Evolutionary conservation across 53 echinoderm and acorn worm genomes (phyloP), one percentile per base, ranked within the genome.

Genomic region (Arbacia lixula): DNA sequence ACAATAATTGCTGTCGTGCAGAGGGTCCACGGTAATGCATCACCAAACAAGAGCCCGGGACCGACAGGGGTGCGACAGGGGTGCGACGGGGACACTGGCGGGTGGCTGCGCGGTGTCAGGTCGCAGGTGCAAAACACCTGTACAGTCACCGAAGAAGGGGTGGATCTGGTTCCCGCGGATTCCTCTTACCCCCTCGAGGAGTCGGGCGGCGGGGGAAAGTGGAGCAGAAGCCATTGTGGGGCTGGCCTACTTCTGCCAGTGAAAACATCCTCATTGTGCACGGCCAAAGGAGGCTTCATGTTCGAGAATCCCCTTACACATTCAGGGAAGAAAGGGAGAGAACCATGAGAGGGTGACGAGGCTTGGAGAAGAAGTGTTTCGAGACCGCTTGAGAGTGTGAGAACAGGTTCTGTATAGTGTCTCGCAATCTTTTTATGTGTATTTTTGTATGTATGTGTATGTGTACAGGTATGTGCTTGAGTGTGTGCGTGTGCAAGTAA

Each of bases 121-220:
- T 79, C 75, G 79, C 79, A 79, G 79, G 79, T 79, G 79, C 60
- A 60, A 79, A 79, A 79, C 79, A 79, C 79, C 79, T 79, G 79
- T 79, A 79, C 40, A 55, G 75, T 79, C 61, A 41, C 60, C 40
- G 79, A 79, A n/a, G 79, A 79, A 61, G 60, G 60, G 61, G 41
- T 60, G 61, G 52, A 53, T 79, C 61, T 36, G 41, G 61, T 79
- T 60, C 25, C 79, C 25, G 30, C 9, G 60, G 60, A 79, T 79
- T 79, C 79, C 12, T 29, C 61, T 61, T 79, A 39, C 60, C 79
- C 76, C 79, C 79, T 26, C 40, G 26, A 79, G 79, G 60, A 60
- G 25, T 41, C 20, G 35, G 41, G 28, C 12, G 36, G 26, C 43
- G 40, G 60, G 40, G 12, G 61, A 61, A 79, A 79, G 40, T 79